Conservation (phyloP, 2,113 vertebrate genomes). For the Trogon surrucura region DNA sequence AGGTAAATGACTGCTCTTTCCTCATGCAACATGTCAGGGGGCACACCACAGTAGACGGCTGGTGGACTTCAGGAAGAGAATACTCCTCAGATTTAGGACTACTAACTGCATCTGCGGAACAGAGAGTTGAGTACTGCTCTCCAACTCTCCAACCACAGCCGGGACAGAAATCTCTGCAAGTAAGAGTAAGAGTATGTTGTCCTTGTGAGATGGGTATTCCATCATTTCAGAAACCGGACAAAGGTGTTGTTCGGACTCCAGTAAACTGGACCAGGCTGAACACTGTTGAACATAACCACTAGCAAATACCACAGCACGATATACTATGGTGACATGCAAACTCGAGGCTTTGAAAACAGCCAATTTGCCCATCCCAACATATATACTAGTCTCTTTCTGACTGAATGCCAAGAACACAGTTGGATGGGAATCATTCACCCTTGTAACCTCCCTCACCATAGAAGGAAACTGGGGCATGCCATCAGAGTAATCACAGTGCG, state of each 20-base stretch:
- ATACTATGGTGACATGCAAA: not conserved
- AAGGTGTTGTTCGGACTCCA: not conserved
- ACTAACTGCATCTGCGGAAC: not conserved
- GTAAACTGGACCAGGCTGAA: not conserved
- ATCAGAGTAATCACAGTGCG: not conserved
- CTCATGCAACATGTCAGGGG: not conserved
- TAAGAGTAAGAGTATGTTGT: not conserved
- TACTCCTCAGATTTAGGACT: not conserved
- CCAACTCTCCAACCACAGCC: not conserved
- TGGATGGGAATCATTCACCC: not conserved
- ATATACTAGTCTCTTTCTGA: not conserved
- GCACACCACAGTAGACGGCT: not conserved
- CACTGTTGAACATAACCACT: not conserved
- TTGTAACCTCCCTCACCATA: not conserved
- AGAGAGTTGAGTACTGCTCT: not conserved
- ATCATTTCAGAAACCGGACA: not conserved
- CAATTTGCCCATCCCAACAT: rapidly evolving
- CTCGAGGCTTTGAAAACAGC: not conserved
- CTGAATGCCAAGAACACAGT: not conserved
- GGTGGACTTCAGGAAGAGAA: not conserved
- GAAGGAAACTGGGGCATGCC: not conserved
- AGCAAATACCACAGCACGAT: not conserved
- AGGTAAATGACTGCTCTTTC: not conserved
- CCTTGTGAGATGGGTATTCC: not conserved
- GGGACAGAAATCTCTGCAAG: not conserved